Evolutionary conservation across 2,113 vertebrate genomes (phyloP).

Genomic region (Rhinichthys klamathensis): DNA sequence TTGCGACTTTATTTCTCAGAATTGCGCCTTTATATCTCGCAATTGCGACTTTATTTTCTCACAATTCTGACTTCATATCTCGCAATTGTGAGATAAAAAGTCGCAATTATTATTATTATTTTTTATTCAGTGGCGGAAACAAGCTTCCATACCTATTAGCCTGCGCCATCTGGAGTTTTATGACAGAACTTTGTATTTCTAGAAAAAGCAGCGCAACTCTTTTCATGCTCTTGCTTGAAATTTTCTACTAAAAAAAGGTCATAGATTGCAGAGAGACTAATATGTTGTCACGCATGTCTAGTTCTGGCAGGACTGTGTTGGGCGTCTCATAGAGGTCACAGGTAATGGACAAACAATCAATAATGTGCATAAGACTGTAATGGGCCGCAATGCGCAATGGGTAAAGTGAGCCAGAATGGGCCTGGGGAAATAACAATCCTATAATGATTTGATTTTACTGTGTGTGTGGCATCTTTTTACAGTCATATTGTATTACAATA

Average conservation of each 20-base stretch:
- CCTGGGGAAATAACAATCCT: not conserved
- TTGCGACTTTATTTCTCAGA: too few species aligned
- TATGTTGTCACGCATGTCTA: constrained; percentile 3
- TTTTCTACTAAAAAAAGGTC: not conserved
- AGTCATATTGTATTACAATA: not conserved
- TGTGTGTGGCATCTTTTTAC: not conserved
- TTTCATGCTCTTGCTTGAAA: not conserved
- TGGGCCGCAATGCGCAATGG: constrained; percentile 14
- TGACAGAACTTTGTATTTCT: too few species aligned
- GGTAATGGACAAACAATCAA: constrained; percentile 46
- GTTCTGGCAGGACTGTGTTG: not conserved
- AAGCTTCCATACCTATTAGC: too few species aligned
- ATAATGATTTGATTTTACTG: not conserved
- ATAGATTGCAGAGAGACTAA: not conserved
- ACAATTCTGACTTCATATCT: too few species aligned
- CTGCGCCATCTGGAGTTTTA: too few species aligned
- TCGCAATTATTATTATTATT: too few species aligned
- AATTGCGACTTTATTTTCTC: too few species aligned
- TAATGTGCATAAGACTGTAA: constrained; percentile 32
- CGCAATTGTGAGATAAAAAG: too few species aligned
- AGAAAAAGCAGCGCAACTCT: not conserved
- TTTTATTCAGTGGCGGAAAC: too few species aligned
- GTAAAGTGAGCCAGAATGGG: constrained; percentile 1
- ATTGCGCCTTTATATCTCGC: too few species aligned
- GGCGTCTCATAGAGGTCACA: constrained; percentile 41